These are phyloP conservation scores for Apolygus lucorum DNA, from an alignment of 1,140 invertebrate genomes.

Conservation along the genomic window DNA sequence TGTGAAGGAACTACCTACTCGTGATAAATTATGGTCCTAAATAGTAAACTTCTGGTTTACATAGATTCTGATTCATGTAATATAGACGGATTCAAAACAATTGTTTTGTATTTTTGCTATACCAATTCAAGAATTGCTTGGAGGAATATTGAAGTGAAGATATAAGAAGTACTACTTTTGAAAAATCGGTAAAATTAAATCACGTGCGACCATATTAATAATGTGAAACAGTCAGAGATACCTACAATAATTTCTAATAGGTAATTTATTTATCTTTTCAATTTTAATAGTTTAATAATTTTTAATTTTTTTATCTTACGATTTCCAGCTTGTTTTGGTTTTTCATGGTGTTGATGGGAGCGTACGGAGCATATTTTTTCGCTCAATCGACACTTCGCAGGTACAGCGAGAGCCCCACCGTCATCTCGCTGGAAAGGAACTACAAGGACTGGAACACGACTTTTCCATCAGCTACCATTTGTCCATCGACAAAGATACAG, in stretches of 20 bases:
- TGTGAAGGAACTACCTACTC: too few species aligned
- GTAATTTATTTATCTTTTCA: not conserved
- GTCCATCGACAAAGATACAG: slow-evolving; percentile 33
- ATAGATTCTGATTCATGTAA: too few species aligned
- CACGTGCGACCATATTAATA: not conserved
- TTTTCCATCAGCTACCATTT: slow-evolving; percentile 51
- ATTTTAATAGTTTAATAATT: not conserved
- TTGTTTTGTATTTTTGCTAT: too few species aligned
- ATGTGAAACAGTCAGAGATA: not conserved
- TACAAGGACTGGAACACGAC: slow-evolving; percentile 61
- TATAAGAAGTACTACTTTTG: not conserved
- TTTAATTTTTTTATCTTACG: too few species aligned
- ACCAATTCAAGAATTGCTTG: too few species aligned
- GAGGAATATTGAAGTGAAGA: not conserved
- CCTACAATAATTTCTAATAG: not conserved
- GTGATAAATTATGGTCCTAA: too few species aligned
- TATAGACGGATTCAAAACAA: too few species aligned
- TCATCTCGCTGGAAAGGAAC: slow-evolving; percentile 62
- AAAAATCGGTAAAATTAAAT: not conserved
- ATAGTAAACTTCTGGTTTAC: too few species aligned
- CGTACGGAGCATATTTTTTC: slow-evolving; percentile 43
- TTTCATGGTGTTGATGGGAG: slow-evolving; percentile 39
- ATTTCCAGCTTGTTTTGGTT: slow-evolving; percentile 42
- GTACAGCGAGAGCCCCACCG: slow-evolving; percentile 58
- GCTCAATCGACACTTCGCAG: slow-evolving; percentile 50